Percentiles rank a stretch among this genome's conserved stretches.
These are phyloP conservation scores for Leuciscus waleckii DNA, from an alignment of 2,797 vertebrate species.

Conservation along the genomic window DNA sequence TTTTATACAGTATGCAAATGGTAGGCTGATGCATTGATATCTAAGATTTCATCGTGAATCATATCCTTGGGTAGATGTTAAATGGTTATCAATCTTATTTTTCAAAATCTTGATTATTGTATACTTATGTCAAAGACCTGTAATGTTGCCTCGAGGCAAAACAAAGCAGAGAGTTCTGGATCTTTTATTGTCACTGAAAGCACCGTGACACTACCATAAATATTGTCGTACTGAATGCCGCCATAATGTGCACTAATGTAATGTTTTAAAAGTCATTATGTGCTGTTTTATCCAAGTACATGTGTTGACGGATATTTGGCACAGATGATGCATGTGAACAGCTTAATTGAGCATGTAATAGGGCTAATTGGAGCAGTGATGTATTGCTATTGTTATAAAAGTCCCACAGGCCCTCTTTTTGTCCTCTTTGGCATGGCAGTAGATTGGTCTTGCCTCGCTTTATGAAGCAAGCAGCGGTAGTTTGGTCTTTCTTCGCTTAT, in stretches of 20 bases:
- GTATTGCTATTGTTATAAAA: conserved; percentile 71
- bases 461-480: conserved; percentile 16
- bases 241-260: conserved; percentile 14
- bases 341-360: conserved; percentile 82
- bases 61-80: neutral
- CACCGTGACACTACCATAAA: conserved; percentile 12
- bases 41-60: neutral
- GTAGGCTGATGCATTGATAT: conserved; percentile 16
- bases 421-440: conserved; percentile 59
- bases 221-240: neutral
- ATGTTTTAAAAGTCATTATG: conserved; percentile 44
- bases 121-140: neutral
- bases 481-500: conserved; percentile 49
- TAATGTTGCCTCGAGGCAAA: neutral
- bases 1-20: neutral
- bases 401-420: conserved; percentile 63
- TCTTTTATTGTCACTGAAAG: neutral
- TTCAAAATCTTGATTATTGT: conserved; percentile 19
- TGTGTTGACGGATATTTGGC: conserved; percentile 49
- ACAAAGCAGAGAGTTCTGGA: neutral
- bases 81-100: conserved; percentile 16
- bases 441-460: conserved; percentile 52
- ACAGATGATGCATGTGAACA: conserved; percentile 64
- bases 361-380: conserved; percentile 77
- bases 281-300: neutral